phyloP scores from a whole-genome alignment of 2,113 vertebrate genomes.

The Nansenia antarctica region DNA sequence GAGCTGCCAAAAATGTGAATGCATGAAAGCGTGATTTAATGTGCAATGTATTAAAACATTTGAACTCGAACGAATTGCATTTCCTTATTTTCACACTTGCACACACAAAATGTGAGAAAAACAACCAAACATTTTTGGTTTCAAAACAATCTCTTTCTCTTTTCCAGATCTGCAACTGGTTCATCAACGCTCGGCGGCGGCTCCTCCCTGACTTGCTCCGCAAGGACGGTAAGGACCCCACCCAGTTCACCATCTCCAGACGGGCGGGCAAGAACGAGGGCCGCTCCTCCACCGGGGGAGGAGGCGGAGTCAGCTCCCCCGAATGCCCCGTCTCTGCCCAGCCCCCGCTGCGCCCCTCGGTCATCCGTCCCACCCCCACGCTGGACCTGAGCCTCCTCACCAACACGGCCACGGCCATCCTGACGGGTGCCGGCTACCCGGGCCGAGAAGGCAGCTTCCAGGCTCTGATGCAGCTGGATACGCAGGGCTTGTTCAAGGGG shows the following conservation, averaged over 20 bases:
- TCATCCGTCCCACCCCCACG: conserved; percentile 66
- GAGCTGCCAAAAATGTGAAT: too few relatives aligned
- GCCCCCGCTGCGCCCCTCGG: conserved; percentile 67
- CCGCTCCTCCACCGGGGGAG: conserved; percentile 24
- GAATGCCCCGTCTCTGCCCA: conserved; percentile 62
- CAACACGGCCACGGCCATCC: conserved; percentile 73
- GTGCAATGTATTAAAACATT: too few relatives aligned
- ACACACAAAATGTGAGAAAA: too few relatives aligned
- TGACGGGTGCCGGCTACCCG: conserved; percentile 64
- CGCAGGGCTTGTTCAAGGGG: conserved; percentile 59
- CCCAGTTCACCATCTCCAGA: conserved; percentile 92
- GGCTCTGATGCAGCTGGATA: conserved; percentile 71
- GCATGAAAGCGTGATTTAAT: too few relatives aligned
- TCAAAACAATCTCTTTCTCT: background rate
- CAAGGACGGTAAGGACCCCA: conserved; percentile 93
- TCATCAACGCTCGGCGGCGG: conserved; percentile 92
- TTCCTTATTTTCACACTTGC: too few relatives aligned
- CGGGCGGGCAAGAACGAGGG: conserved; percentile 77
- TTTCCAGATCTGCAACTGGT: conserved; percentile 96
- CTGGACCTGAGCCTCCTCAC: conserved; percentile 73
- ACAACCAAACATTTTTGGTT: too few relatives aligned
- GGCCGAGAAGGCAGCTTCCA: conserved; percentile 57
- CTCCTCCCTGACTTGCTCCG: conserved; percentile 92
- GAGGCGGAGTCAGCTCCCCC: conserved; percentile 37
- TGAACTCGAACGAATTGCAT: too few relatives aligned